Evolutionary conservation across 2,888 invertebrate genomes (phyloP), one percentile per base, ranked within the genome.

Genomic region (Drosophila anomalata): DNA sequence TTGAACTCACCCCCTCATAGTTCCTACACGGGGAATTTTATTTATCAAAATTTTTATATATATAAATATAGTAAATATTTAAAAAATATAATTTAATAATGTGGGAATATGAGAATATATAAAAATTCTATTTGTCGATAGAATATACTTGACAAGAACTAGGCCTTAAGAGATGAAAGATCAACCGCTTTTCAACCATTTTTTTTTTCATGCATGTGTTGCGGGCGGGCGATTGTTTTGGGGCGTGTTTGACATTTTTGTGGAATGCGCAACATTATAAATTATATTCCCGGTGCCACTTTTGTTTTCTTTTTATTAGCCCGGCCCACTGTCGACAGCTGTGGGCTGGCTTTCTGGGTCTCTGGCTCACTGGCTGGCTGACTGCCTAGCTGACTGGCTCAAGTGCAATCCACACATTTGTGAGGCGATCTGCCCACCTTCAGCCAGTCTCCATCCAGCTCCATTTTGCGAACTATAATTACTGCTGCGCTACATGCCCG

Each of bases 271-370:
- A 81, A 81, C 69, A 78, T 74, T 85, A 81, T 85, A 73, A 78
- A 74, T 87, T 59, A 85, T 75, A 85, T 87, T 87, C 87, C 87
- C 82, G 82, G 82, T 87, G 85, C 85, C 85, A 84, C 74, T 85
- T 85, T 84, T 81, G 70, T 67, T 80, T 76, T 60, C 56, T 56
- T 79, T 68, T 65, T 68, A 62, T 66, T 63, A 55, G 54, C 54
- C 55, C 63, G 51, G 41, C 70, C 50, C 54, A 70, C 56, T 53
- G 73, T 55, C 74, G 74, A 66, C 72, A 73, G 57, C 63, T 87
- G 81, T 81, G 85, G 87, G 79, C 79, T 55, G 87, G 51, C 50
- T 44, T 20, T 5, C 50, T 54, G 24, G 29, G 24, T 53, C 9
- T 9, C 24, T 36, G 22, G n/a, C 76, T 24, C 17, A 22, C 47